These are phyloP conservation scores for Myrmecophaga tridactyla DNA, from an alignment of 2,113 vertebrate species.

Conservation along the genomic window DNA sequence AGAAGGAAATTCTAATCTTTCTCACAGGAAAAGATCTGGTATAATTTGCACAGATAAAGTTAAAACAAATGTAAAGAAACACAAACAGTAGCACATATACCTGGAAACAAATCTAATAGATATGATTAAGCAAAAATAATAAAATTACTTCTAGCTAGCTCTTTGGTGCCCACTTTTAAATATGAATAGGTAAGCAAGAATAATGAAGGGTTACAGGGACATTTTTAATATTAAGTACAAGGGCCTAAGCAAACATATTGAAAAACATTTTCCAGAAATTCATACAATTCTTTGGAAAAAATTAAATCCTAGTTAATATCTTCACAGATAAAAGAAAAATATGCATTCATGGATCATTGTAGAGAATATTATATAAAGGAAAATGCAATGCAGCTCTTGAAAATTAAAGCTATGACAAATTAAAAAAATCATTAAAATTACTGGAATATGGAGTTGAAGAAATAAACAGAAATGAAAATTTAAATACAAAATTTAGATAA, in stretches of 20 bases:
- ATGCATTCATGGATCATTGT: background rate
- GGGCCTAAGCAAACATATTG: background rate
- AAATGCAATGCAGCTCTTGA: background rate
- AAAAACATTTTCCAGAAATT: background rate
- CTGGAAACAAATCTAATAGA: background rate
- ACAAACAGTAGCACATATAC: background rate
- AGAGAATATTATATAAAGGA: background rate
- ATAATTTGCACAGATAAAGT: background rate
- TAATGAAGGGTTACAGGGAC: background rate
- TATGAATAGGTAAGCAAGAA: background rate
- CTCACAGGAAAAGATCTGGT: background rate
- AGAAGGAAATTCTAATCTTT: background rate
- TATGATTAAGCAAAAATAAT: background rate
- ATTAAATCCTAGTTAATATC: background rate
- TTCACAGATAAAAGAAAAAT: background rate
- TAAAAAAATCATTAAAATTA: background rate
- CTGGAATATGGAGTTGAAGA: background rate
- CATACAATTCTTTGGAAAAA: background rate
- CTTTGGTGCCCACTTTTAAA: background rate
- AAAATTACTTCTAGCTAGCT: background rate
- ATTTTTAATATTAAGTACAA: background rate
- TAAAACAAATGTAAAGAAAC: background rate
- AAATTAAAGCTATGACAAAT: background rate
- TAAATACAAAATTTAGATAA: background rate
- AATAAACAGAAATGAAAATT: background rate